phyloP scores from a whole-genome alignment of 2,888 invertebrate species.

The Taenaris catops region DNA sequence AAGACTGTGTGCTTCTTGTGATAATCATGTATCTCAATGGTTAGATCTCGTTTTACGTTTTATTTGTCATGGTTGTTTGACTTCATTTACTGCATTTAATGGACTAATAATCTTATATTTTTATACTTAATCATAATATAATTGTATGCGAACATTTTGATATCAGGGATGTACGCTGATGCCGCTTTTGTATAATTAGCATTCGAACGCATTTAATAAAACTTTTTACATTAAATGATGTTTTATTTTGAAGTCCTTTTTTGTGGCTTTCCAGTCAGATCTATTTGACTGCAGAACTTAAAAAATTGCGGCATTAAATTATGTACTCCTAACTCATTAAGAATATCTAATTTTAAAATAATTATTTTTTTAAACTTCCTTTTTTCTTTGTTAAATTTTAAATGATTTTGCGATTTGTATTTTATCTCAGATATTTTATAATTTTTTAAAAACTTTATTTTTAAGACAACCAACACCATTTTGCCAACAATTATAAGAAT shows the following conservation, averaged over 20 bases:
- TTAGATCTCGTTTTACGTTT: slow-evolving; percentile 43
- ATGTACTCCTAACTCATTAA: no score
- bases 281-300: no score
- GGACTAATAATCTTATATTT: slow-evolving; percentile 25
- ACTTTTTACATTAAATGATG: slow-evolving; percentile 16
- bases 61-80: slow-evolving; percentile 26
- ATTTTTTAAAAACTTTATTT: no score
- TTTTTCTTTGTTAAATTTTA: no score
- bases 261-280: no score
- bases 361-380: no score
- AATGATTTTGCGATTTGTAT: no score
- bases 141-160: slow-evolving; percentile 12
- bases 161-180: slow-evolving; percentile 14
- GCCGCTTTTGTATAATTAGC: slow-evolving; percentile 24
- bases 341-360: no score
- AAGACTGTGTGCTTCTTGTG: slow-evolving; percentile 42
- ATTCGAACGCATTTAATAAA: slow-evolving; percentile 26
- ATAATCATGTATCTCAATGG: slow-evolving; percentile 33
- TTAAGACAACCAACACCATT: no score
- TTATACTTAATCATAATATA: slow-evolving; percentile 21
- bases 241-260: slow-evolving; percentile 16
- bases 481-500: no score
- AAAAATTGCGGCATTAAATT: no score
- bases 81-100: slow-evolving; percentile 22
- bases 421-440: no score